Conservation (phyloP, 2,888 invertebrate species). For the Meliscaeva auricollis region DNA sequence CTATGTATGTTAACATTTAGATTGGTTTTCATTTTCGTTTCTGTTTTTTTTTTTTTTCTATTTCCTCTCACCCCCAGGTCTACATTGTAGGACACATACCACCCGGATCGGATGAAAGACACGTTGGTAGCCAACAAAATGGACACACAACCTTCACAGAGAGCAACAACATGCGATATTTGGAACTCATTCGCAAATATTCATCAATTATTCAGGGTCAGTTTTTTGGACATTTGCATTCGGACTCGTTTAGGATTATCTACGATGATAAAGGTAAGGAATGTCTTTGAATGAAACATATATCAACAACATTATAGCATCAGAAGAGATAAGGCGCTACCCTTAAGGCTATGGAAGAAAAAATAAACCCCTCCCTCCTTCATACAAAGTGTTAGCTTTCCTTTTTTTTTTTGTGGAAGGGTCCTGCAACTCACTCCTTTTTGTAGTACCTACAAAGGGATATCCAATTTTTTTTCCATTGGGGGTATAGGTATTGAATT, state of each 20-base stretch:
- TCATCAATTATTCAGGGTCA: slow-evolving; percentile 94
- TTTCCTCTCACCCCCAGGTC: slow-evolving; percentile 86
- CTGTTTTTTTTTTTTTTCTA: background rate
- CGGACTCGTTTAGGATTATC: slow-evolving; percentile 94
- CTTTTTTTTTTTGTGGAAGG: background rate
- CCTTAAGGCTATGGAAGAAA: no score
- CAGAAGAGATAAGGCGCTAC: background rate
- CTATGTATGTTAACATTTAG: slow-evolving; percentile 49
- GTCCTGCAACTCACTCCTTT: background rate
- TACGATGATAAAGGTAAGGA: slow-evolving; percentile 90
- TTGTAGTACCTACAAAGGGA: background rate
- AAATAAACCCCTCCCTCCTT: no score
- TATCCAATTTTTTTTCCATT: background rate
- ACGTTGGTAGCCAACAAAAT: slow-evolving; percentile 87
- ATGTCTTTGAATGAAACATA: slow-evolving; percentile 52
- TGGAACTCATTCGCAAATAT: slow-evolving; percentile 90
- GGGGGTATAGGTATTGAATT: slow-evolving; percentile 11
- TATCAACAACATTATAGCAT: slow-evolving; percentile 26
- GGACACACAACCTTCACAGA: slow-evolving; percentile 87
- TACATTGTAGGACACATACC: slow-evolving; percentile 96
- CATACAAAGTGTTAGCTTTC: background rate
- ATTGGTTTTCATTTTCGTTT: slow-evolving; percentile 40
- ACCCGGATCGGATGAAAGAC: slow-evolving; percentile 93
- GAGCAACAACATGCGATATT: slow-evolving; percentile 91
- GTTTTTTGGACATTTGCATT: slow-evolving; percentile 96